Percentiles rank a stretch among this genome's conserved stretches.
phyloP scores from a whole-genome alignment of 2,113 vertebrate genomes.

The Isurus oxyrinchus region DNA sequence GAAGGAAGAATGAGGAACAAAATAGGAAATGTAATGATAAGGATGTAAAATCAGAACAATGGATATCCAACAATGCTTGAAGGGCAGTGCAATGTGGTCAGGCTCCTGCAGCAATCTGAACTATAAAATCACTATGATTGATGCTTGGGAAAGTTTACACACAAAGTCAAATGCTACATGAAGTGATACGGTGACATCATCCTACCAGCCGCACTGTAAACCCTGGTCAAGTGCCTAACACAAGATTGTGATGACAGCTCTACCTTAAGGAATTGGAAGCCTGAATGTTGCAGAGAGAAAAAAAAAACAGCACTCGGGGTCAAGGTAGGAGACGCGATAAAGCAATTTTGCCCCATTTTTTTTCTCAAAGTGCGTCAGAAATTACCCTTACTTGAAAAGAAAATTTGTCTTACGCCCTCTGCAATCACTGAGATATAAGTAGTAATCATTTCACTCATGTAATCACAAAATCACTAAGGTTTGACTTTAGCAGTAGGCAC shows the following conservation, averaged over 20 bases:
- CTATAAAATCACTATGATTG: neutral
- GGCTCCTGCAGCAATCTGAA: neutral
- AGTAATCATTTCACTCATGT: neutral
- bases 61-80: neutral
- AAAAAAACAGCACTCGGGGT: neutral
- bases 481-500: neutral
- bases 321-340: neutral
- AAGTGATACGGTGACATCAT: neutral
- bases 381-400: neutral
- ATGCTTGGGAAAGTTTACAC: slow-evolving; percentile 22
- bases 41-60: slow-evolving; percentile 23
- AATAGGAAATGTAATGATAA: neutral
- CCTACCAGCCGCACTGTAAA: neutral
- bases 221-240: neutral
- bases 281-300: neutral
- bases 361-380: neutral
- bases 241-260: neutral
- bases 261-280: neutral
- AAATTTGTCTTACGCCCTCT: too few relatives aligned
- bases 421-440: neutral
- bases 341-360: neutral
- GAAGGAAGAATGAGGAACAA: slow-evolving; percentile 4
- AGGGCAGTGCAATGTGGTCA: neutral
- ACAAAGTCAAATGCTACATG: neutral
- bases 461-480: too few relatives aligned